Evolutionary conservation across 2,888 invertebrate species (phyloP).

Genomic region (Synergus japonicus): DNA sequence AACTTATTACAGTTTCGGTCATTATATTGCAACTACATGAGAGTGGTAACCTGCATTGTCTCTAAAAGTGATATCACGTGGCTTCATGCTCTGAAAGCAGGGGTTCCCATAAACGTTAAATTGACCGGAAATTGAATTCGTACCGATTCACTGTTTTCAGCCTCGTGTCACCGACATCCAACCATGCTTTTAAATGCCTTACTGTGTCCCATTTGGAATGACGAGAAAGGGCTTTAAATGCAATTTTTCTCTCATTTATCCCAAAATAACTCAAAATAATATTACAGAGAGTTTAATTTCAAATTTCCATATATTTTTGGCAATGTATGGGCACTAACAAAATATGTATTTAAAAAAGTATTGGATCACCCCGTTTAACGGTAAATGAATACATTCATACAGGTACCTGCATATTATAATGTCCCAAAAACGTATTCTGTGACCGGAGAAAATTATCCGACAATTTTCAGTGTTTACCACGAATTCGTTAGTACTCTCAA

Average conservation of each 20-base stretch:
- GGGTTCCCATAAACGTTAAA: slow-evolving; percentile 36
- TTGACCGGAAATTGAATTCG: slow-evolving; percentile 39
- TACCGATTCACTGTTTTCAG: slow-evolving; percentile 15
- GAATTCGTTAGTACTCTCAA: slow-evolving; percentile 59
- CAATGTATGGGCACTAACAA: no score
- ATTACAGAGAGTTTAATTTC: no score
- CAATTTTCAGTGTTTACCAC: slow-evolving; percentile 59
- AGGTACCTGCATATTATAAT: background rate
- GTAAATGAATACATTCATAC: background rate
- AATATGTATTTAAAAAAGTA: no score
- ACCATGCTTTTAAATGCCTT: background rate
- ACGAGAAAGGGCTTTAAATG: background rate
- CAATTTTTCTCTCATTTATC: no score
- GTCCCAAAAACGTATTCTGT: slow-evolving; percentile 39
- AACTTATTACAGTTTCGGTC: slow-evolving; percentile 27
- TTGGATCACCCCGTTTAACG: background rate
- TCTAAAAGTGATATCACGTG: slow-evolving; percentile 18
- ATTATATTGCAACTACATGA: slow-evolving; percentile 32
- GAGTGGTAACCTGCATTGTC: slow-evolving; percentile 18
- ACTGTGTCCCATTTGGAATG: background rate
- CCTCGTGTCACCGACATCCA: slow-evolving; percentile 9
- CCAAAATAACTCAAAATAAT: no score
- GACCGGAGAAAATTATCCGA: slow-evolving; percentile 53
- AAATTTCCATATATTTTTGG: no score
- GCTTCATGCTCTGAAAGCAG: slow-evolving; percentile 32